Evolutionary conservation across 1,140 invertebrate species (phyloP), one percentile per base, ranked within the genome.

Genomic region (Caenorhabditis briggsae): DNA sequence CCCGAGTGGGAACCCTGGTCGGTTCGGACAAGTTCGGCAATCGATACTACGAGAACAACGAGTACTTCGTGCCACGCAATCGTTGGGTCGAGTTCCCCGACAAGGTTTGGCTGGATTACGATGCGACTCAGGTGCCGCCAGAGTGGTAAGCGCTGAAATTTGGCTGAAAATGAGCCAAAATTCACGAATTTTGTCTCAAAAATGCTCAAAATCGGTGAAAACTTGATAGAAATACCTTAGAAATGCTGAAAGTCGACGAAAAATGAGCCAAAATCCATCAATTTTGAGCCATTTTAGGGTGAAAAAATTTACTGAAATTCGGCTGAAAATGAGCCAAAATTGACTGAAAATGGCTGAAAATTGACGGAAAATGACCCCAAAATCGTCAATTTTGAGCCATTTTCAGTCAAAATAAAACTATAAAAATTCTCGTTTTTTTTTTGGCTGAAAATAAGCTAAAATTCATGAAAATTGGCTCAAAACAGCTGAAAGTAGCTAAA

Each of bases 1-100:
- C 97, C 25, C 98, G 97, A 94, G 94, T 94, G 59, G 97, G 97
- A 33, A 95, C 93, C 0, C 92, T 96, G 0, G 94, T 98, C n/a
- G 98, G 98, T n/a, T 94, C 94, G 86, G 98, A 99, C 93, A 95
- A 96, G 92, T 97, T 95, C 93, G 97, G 98, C 50, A 99, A 99
- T 93, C 97, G 96, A 93, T 99, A 99, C 93, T 99, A 94, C 58
- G 88, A 89, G 88, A 90, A 92, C 43, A 91, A 92, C 86, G 70
- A 64, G 2, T 91, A 90, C 82, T 92, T 90, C 70, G 87, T 92
- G 89, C 92, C 91, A 41, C 94, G 96, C 83, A 98, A 97, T 93
- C 94, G 98, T 89, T 99, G 97, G 97, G 95, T 99, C 6, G 95
- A 96, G 89, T 99, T 96, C 92, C 93, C 95, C 12, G 95, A 95